Evolutionary conservation across 1,140 invertebrate genomes (phyloP).

Genomic region (Sycophila sp.): DNA sequence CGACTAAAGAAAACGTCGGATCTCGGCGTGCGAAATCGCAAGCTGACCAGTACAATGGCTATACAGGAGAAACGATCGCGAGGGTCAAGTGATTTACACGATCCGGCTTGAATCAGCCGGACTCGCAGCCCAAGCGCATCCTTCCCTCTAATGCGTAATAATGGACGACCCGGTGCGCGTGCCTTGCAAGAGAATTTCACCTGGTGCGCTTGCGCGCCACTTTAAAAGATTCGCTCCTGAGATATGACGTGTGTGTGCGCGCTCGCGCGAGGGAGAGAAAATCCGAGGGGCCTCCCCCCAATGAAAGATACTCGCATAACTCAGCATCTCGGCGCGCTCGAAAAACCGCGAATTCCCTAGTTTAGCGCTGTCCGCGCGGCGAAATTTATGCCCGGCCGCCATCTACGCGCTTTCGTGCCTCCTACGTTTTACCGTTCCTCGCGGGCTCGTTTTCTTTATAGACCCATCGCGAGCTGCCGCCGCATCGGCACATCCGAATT

Average conservation of each 20-base stretch:
- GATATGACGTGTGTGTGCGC: background rate
- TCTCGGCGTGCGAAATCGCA: too few relatives aligned
- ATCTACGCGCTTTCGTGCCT: too few relatives aligned
- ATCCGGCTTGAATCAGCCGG: background rate
- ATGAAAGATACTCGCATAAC: conserved; percentile 1
- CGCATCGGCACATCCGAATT: too few relatives aligned
- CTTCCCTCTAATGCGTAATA: background rate
- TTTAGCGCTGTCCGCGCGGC: background rate
- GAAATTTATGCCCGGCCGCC: conserved; percentile 15
- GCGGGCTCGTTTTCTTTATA: too few relatives aligned
- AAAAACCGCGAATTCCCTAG: conserved; percentile 11
- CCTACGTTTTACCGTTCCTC: too few relatives aligned
- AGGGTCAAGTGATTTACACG: background rate
- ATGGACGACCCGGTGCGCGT: background rate
- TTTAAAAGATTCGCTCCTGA: background rate
- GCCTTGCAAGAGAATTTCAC: background rate
- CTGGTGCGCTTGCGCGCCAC: background rate
- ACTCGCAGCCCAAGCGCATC: background rate
- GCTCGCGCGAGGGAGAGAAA: background rate
- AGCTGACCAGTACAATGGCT: too few relatives aligned
- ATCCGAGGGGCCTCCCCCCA: too few relatives aligned
- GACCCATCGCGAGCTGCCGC: too few relatives aligned
- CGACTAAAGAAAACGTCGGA: too few relatives aligned
- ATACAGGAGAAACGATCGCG: background rate
- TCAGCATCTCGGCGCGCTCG: background rate